Base-by-base conservation (phyloP, 2,113 vertebrate genomes). In the Rallus limicola region DNA sequence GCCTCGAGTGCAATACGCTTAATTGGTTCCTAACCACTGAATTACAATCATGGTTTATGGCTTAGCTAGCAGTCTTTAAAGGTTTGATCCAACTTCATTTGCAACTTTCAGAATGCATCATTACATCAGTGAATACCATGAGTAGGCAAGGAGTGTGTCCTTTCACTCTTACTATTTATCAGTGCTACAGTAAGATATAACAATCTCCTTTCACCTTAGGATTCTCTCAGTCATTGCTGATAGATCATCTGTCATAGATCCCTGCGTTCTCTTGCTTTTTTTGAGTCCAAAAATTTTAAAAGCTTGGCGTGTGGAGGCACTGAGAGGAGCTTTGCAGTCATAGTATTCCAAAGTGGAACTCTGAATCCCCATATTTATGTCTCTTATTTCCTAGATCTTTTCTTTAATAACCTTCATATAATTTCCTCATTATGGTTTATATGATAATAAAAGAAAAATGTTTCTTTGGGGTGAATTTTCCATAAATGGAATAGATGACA, bases 21-120 rank as follows among this genome's bases (percentile, higher is more conserved):
- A 93, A 95, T 88, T 90, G 40, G 82, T 95, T 96, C 79, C 75
- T 83, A 94, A 58, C 59, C 86, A 83, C 28, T 88, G 71, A 88
- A 81, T 81, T 86, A 44, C 82, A 93, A 70, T 90, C 40, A 55
- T 16, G n/a, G 68, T 86, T 95, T 94, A 88, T 79, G 79, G 31
- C 63, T 95, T 92, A 85, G 58, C 62, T 87, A 85, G 48, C 23
- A 94, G 59, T 74, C 59, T 88, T 94, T 80, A 86, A 92, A 86
- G 79, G n/a, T 90, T 88, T 3, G 1, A n/a, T 74, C 46, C 28
- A 80, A 69, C 16, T 92, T 88, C 3, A 20, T 86, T 48, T 67
- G 36, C 26, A 83, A 23, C 23, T 74, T 90, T 83, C 46, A 90
- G 52, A 86, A 46, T 10, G 72, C 15, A 46, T 6, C 16, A 65